These are phyloP conservation scores for Trachemys scripta DNA, from an alignment of 2,113 vertebrate species.

Conservation along the genomic window DNA sequence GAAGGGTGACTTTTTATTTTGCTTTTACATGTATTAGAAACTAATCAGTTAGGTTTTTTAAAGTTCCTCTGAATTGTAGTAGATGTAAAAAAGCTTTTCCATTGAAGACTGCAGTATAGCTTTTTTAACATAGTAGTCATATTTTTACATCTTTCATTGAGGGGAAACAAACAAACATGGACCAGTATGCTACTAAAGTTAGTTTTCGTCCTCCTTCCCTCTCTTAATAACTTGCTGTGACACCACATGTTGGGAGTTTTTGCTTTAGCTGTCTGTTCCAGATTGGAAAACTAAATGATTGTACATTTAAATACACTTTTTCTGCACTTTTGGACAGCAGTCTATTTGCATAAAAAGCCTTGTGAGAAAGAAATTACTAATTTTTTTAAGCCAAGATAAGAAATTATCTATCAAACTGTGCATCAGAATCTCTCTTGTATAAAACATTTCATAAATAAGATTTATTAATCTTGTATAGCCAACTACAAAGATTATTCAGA, in stretches of 20 bases:
- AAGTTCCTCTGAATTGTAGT: constrained; percentile 27
- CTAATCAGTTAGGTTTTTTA: constrained; percentile 24
- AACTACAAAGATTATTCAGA: constrained; percentile 37
- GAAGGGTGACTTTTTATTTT: constrained; percentile 67
- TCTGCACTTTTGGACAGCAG: constrained; percentile 69
- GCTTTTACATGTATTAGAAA: constrained; percentile 49
- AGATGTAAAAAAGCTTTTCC: constrained; percentile 32
- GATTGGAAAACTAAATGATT: constrained; percentile 72
- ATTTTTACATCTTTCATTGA: constrained; percentile 32
- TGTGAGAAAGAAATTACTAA: constrained; percentile 50
- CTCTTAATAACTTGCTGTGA: constrained; percentile 53
- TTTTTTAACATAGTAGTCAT: not conserved
- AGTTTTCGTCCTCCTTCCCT: constrained; percentile 28
- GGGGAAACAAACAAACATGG: constrained; percentile 21
- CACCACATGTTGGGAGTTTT: constrained; percentile 45
- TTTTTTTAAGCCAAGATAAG: constrained; percentile 50
- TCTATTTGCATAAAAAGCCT: constrained; percentile 65
- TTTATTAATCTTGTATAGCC: constrained; percentile 48
- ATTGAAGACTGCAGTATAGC: constrained; percentile 33
- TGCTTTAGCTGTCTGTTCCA: constrained; percentile 45
- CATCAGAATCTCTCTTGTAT: constrained; percentile 22
- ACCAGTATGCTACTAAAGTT: constrained; percentile 33
- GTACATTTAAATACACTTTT: constrained; percentile 44
- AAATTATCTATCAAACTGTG: constrained; percentile 17
- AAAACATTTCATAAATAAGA: constrained; percentile 18